These are phyloP conservation scores for Romanogobio albipinnatus DNA, from an alignment of 2,113 vertebrate species.

Conservation along the genomic window DNA sequence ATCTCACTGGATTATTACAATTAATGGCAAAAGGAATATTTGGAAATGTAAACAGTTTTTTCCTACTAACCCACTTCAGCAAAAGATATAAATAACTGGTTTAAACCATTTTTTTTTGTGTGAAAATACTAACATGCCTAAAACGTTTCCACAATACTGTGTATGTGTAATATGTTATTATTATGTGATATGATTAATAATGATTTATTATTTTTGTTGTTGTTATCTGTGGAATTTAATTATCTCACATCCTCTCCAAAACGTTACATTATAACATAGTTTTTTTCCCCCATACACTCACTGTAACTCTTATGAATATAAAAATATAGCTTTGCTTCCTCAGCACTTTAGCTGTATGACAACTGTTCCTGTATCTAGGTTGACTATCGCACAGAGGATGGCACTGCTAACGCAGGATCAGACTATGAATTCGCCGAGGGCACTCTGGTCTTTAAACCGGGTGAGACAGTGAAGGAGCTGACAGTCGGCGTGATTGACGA, in stretches of 20 bases:
- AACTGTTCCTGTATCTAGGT: slow-evolving; percentile 68
- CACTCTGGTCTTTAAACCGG: slow-evolving; percentile 81
- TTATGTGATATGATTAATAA: not conserved
- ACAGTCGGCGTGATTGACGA: slow-evolving; percentile 84
- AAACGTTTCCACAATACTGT: no score
- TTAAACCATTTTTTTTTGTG: no score
- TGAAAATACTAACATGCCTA: no score
- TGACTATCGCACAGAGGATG: slow-evolving; percentile 84
- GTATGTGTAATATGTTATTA: not conserved
- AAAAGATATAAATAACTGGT: no score
- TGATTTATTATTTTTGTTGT: not conserved
- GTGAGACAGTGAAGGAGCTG: slow-evolving; percentile 80
- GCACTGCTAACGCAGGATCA: slow-evolving; percentile 82
- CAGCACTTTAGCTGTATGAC: not conserved
- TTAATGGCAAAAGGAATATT: no score
- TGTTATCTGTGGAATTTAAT: not conserved
- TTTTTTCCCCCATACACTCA: not conserved
- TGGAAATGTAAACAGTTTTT: no score
- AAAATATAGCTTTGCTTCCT: not conserved
- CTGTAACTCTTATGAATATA: not conserved
- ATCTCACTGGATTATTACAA: no score
- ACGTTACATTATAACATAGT: not conserved
- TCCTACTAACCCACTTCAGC: no score
- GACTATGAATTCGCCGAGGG: slow-evolving; percentile 86
- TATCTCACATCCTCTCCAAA: not conserved